These are phyloP conservation scores for Agrochola macilenta DNA, from an alignment of 2,888 invertebrate species.

Conservation along the genomic window DNA sequence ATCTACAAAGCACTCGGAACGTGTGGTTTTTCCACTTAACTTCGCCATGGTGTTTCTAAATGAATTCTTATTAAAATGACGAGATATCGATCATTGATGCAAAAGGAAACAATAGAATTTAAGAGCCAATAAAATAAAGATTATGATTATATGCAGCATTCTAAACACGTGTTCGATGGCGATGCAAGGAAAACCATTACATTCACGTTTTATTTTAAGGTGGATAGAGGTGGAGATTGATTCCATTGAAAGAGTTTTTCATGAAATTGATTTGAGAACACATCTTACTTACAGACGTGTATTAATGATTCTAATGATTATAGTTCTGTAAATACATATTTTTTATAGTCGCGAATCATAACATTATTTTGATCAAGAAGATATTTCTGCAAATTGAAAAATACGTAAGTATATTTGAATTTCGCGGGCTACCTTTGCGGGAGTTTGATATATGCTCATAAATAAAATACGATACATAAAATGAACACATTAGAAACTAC, in stretches of 20 bases:
- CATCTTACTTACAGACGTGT: no score
- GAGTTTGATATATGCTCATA: neutral
- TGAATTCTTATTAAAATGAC: neutral
- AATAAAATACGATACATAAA: neutral
- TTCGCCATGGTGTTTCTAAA: neutral
- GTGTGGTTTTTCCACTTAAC: neutral
- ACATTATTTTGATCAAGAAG: no score
- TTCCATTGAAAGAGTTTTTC: no score
- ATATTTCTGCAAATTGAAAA: no score
- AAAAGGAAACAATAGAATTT: neutral
- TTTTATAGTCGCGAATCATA: no score
- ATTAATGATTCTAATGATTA: no score
- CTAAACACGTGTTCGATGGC: neutral
- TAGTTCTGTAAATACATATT: no score
- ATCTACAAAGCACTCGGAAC: neutral
- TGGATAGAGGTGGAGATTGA: no score
- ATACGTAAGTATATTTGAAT: no score
- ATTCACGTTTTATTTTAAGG: neutral
- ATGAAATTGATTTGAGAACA: no score
- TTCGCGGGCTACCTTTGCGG: no score
- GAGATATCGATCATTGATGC: neutral
- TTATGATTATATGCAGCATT: neutral
- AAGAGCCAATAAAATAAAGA: neutral
- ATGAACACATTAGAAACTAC: slow-evolving; percentile 1
- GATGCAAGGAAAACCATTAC: neutral